A percentile compares a stretch with the other conserved stretches of the same genome.
phyloP scores from a whole-genome alignment of 1,140 invertebrate genomes.

The Acromyrmex echinatior region DNA sequence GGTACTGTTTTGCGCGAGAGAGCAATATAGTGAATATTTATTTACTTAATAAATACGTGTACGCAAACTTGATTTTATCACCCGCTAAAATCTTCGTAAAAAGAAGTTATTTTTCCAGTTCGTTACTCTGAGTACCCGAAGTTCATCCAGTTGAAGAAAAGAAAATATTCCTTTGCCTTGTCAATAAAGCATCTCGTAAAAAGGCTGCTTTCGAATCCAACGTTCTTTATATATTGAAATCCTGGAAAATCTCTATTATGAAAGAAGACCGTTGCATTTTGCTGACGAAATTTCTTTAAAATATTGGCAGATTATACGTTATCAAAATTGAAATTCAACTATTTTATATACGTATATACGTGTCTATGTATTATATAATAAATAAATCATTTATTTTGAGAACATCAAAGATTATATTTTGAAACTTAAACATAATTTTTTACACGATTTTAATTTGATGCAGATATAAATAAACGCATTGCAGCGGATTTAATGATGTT shows the following conservation, averaged over 20 bases:
- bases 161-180: conserved; percentile 25
- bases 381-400: not conserved
- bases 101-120: conserved; percentile 29
- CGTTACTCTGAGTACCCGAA: conserved; percentile 37
- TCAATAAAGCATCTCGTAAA: conserved; percentile 47
- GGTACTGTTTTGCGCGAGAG: not conserved
- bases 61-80: conserved; percentile 16
- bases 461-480: not conserved
- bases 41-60: conserved; percentile 18
- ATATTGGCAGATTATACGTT: not conserved
- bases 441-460: not conserved
- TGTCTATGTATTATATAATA: not conserved
- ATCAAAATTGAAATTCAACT: conserved; percentile 2
- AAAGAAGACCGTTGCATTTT: not conserved
- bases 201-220: not conserved
- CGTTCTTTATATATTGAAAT: conserved; percentile 48
- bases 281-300: conserved; percentile 16
- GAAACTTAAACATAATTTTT: not conserved
- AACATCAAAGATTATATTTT: not conserved
- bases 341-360: not conserved
- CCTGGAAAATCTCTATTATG: conserved; percentile 25
- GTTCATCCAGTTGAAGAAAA: conserved; percentile 9
- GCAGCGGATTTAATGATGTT: not conserved
- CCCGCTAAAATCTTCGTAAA: conserved; percentile 9
- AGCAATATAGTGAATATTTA: conserved; percentile 11